Base-by-base conservation (phyloP, 2,113 vertebrate genomes). In the Regulus satrapa region DNA sequence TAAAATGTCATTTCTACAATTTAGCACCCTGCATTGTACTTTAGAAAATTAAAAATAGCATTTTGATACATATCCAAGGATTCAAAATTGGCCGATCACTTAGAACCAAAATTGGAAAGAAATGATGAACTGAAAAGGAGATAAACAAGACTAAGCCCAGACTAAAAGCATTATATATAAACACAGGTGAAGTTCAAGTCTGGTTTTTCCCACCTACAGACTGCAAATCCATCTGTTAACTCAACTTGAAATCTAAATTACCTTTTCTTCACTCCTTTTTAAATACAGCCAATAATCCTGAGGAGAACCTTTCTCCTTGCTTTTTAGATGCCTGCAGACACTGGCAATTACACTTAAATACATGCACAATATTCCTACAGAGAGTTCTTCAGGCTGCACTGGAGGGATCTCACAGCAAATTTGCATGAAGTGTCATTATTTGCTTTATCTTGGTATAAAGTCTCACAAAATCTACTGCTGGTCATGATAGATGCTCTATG, bases 41-140 rank as follows among this genome's bases (percentile, higher is more conserved):
- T 77, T 10, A 71, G 43, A 91, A 94, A 95, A 83, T 51, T 55
- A 82, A 88, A 94, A 73, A 59, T 29, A 77, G 77, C 23, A 62
- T 85, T 92, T 95, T 92, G 72, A 89, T 76, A 76, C 45, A 25
- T 43, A 79, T n/a, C 54, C 67, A 94, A 89, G 59, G 75, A 83
- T 55, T 83, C 78, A 76, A 89, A 94, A 92, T 58, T 85, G 66
- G 66, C 71, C 66, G 71, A 85, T 85, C 20, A 20, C 71, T 85
- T 79, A 34, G 15, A 76, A 76, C 59, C 59, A 91, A 85, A 92
- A 80, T 13, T 85, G 81, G 88, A 63, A 89, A 85, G 43, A 93
- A 91, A 94, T 5, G 0, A 80, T 38, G 71, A 88, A 93, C 21
- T 54, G 66, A 69, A 76, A 9, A 56, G 52, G 59, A 76, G 51